Base-by-base conservation (phyloP, 2,888 invertebrate species). In the Nowickia ferox region DNA sequence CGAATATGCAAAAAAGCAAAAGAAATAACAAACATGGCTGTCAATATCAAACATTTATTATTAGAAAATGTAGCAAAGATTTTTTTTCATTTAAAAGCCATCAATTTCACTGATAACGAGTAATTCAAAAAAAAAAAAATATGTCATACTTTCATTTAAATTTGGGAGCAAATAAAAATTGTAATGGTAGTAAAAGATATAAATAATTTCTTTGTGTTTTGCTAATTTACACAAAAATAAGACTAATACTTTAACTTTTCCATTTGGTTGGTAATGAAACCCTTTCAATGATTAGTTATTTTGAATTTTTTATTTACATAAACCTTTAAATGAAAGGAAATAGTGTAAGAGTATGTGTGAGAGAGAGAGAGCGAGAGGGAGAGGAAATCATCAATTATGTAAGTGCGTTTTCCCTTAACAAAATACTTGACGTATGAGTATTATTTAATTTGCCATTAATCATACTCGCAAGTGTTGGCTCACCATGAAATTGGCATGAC, bases 371-470 rank as follows among this genome's bases (percentile, higher is more conserved):
- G n/a, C n/a, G n/a, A n/a, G n/a, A n/a, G 30, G 0, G 30, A 5
- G 30, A 30, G 6, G 6, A 5, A 30, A 30, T 6, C 30, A 9
- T 15, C 30, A 57, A n/a, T 57, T 57, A 57, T n/a, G 51, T 19
- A 17, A 9, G 22, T 63, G 4, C 1, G 17, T 53, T 51, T 22
- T 10, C 5, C 9, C 9, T 46, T n/a, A 30, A 5, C 15, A 3
- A 22, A 48, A 46, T 13, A 10, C 11, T 11, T 66, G 51, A 30
- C 66, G 66, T 66, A 48, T 66, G 48, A 51, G 63, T 65, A 40
- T 72, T 65, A 65, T 79, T 71, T 63, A 79, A 63, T 79, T 53
- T 15, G 22, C 46, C 55, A 71, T 72, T 68, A 81, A 81, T 69
- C 51, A 69, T 61, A 61, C 75, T 44, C 44, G 46, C 53, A 5